These are phyloP conservation scores for Oncopodura yosiiana DNA, from an alignment of 1,140 invertebrate species.

Conservation along the genomic window DNA sequence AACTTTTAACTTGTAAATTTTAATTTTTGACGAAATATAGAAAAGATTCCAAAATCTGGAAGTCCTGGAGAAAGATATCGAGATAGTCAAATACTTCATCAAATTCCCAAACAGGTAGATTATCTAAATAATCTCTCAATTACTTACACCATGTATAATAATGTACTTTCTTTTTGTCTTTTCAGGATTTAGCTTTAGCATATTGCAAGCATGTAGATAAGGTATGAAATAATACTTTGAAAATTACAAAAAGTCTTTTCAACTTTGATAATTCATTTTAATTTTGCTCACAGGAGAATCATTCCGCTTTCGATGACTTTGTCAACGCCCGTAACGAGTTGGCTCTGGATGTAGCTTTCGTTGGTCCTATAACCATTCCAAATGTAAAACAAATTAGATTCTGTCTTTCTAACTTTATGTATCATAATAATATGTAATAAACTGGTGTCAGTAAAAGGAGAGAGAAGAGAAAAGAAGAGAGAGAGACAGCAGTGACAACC, in stretches of 20 bases:
- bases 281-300: too few species aligned
- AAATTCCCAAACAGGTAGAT: slow-evolving; percentile 73
- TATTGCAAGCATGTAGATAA: slow-evolving; percentile 64
- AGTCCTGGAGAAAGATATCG: slow-evolving; percentile 66
- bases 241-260: neutral
- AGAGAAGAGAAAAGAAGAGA: too few species aligned
- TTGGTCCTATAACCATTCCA: slow-evolving; percentile 46
- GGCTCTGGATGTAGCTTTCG: slow-evolving; percentile 82
- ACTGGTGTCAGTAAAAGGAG: too few species aligned
- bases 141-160: neutral
- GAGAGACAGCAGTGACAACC: too few species aligned
- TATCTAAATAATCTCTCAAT: neutral
- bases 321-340: slow-evolving; percentile 85
- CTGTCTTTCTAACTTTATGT: neutral
- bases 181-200: slow-evolving; percentile 70
- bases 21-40: too few species aligned
- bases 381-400: slow-evolving; percentile 20
- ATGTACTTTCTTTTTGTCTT: slow-evolving; percentile 35
- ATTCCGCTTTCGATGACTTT: slow-evolving; percentile 75
- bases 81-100: slow-evolving; percentile 70
- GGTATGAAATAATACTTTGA: too few species aligned
- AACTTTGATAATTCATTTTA: slow-evolving; percentile 35
- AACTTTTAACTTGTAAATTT: too few species aligned
- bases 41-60: slow-evolving; percentile 64
- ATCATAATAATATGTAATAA: too few species aligned